Evolutionary conservation across 2,888 invertebrate genomes (phyloP).

Genomic region (Callyntrura guangdongensis): DNA sequence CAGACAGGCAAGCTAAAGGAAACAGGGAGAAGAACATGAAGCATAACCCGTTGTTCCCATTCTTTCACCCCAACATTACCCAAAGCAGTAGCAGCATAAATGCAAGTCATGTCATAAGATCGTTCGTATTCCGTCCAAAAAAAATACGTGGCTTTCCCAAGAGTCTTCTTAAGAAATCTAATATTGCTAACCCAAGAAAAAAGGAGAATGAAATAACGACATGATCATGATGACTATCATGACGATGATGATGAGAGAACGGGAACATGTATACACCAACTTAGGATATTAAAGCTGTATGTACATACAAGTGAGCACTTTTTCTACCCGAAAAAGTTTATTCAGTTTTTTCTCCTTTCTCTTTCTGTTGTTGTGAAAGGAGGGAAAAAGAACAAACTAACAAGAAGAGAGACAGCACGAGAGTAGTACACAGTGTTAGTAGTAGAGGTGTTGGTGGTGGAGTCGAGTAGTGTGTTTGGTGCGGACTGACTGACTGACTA

Average conservation of each 20-base stretch:
- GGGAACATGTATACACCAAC: neutral
- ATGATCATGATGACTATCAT: conserved; percentile 51
- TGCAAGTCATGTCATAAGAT: conserved; percentile 65
- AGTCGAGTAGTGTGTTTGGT: neutral
- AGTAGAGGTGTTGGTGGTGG: neutral
- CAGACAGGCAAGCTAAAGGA: neutral
- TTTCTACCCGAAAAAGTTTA: conserved; percentile 46
- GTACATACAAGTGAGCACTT: neutral
- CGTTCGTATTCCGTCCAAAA: conserved; percentile 9
- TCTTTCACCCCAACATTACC: conserved; percentile 13
- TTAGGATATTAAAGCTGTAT: neutral
- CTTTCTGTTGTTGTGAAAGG: conserved; percentile 22
- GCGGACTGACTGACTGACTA: conserved; percentile 14
- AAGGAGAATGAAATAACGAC: conserved; percentile 68
- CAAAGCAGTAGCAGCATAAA: conserved; percentile 30
- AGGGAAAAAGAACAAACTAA: conserved; percentile 36
- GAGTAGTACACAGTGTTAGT: neutral
- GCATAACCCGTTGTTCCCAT: neutral
- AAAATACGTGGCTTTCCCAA: conserved; percentile 54
- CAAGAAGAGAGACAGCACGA: conserved; percentile 51
- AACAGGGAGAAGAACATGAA: neutral
- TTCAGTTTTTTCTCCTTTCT: conserved; percentile 47
- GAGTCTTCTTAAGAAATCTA: conserved; percentile 77
- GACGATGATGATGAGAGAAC: conserved; percentile 20
- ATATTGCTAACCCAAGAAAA: conserved; percentile 64